Evolutionary conservation across 2,888 invertebrate species (phyloP), one percentile per base, ranked within the genome.

Genomic region (Caradrina kadenii): DNA sequence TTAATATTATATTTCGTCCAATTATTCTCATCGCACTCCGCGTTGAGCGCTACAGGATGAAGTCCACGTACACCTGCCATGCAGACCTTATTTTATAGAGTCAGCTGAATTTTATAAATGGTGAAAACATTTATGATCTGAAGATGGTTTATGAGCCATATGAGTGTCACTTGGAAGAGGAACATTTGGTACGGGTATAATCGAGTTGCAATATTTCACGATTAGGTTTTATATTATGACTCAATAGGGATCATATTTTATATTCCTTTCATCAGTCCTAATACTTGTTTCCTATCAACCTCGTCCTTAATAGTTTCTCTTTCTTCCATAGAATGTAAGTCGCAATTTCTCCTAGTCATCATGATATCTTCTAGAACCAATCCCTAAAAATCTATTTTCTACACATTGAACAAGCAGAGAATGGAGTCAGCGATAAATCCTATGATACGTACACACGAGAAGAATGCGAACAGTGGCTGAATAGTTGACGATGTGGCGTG

Each of bases 401-500:
- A 62, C 64, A 73, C 59, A 65, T 63, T 75, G 70, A 76, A 69
- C 62, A 74, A 71, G 48, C 26, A 56, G 22, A 5, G 42, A 68
- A 54, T 55, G 19, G 53, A 82, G 62, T 73, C 73, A 74, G 66
- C 76, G 60, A 74, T 74, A 81, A 80, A 84, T 76, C 68, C 61
- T 64, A 63, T 72, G 67, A 81, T 76, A 76, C 21, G 70, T 73
- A 77, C 69, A 80, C 66, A 76, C 39, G 59, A 70, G 70, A 73
- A 76, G 81, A 83, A 85, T 77, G 82, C 63, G 74, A 74, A 78
- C 65, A 73, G 70, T 77, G 54, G 69, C 74, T 81, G 81, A 81
- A 84, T 82, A 77, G 82, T 83, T 82, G 82, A 82, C 83, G 85
- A 74, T 78, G 85, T 82, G 85, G 83, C 87, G 84, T 85, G 85